Percentiles rank a stretch among this genome's conserved stretches.
These are phyloP conservation scores for Montipora capitata DNA, from an alignment of 92 coral and sea anemone genomes.

Conservation along the genomic window DNA sequence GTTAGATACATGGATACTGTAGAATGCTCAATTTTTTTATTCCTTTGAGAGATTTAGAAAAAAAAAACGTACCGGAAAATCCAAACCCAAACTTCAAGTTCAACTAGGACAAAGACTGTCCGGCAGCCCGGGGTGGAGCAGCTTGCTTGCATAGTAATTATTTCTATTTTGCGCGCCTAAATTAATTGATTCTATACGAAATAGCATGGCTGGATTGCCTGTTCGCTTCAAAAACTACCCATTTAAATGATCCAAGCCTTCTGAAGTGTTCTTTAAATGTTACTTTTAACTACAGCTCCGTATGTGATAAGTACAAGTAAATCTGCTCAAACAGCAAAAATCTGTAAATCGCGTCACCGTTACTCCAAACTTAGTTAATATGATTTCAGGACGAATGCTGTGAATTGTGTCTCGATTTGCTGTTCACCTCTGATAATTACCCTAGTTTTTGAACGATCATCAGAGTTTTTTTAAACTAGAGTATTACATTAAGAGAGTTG, in stretches of 20 bases:
- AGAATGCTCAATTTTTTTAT: too few relatives aligned
- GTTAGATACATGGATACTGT: too few relatives aligned
- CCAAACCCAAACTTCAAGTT: too few relatives aligned
- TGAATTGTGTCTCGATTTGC: background rate
- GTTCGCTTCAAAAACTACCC: too few relatives aligned
- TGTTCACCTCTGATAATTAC: background rate
- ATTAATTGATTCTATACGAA: background rate
- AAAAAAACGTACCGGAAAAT: too few relatives aligned
- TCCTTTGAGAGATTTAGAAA: too few relatives aligned
- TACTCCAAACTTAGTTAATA: background rate
- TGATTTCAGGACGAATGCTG: background rate
- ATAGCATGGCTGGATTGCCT: too few relatives aligned
- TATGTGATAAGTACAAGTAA: background rate
- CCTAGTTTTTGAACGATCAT: background rate
- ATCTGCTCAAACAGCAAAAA: background rate
- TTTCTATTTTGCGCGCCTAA: background rate
- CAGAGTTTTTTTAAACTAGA: background rate
- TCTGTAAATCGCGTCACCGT: background rate
- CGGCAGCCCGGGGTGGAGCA: background rate
- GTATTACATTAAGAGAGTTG: background rate
- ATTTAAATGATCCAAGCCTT: too few relatives aligned
- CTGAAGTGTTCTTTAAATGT: background rate
- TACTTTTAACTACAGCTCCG: background rate
- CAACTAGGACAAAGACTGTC: constrained; percentile 3
- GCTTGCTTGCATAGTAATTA: background rate